These are phyloP conservation scores for Taurulus bubalis DNA, from an alignment of 2,113 vertebrate genomes.

Conservation along the genomic window DNA sequence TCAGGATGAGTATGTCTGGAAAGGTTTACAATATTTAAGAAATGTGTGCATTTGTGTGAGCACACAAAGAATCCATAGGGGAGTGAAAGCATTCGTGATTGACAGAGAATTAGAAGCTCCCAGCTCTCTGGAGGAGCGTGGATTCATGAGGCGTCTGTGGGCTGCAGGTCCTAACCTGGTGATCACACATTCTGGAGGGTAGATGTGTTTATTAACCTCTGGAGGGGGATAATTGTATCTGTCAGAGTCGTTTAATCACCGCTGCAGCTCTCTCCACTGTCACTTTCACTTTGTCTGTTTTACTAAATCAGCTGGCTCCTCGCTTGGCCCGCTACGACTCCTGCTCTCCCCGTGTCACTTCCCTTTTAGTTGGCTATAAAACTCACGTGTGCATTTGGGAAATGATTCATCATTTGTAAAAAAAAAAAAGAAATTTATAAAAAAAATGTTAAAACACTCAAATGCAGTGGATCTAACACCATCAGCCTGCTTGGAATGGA, in stretches of 20 bases:
- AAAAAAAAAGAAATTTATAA: too few species aligned
- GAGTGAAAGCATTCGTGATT: neutral
- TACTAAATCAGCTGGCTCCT: slow-evolving; percentile 53
- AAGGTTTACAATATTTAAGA: neutral
- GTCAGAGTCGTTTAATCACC: slow-evolving; percentile 80
- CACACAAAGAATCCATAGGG: neutral
- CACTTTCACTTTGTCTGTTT: slow-evolving; percentile 72
- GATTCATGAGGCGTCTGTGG: slow-evolving; percentile 38
- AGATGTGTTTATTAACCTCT: slow-evolving; percentile 82
- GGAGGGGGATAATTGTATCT: slow-evolving; percentile 80
- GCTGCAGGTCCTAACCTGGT: slow-evolving; percentile 56
- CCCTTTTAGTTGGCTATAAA: neutral
- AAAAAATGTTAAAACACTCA: neutral
- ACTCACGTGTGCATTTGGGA: neutral
- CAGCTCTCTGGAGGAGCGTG: slow-evolving; percentile 2
- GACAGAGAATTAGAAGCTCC: slow-evolving; percentile 22
- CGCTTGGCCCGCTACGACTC: slow-evolving; percentile 28
- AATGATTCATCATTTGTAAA: neutral
- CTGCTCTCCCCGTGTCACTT: slow-evolving; percentile 20
- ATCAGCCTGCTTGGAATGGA: neutral
- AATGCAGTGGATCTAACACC: neutral
- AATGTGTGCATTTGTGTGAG: neutral
- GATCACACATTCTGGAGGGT: slow-evolving; percentile 66
- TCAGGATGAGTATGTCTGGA: neutral
- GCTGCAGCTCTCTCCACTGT: slow-evolving; percentile 58